Base-by-base conservation (phyloP, 2,888 invertebrate species). In the Myopa tessellatipennis region DNA sequence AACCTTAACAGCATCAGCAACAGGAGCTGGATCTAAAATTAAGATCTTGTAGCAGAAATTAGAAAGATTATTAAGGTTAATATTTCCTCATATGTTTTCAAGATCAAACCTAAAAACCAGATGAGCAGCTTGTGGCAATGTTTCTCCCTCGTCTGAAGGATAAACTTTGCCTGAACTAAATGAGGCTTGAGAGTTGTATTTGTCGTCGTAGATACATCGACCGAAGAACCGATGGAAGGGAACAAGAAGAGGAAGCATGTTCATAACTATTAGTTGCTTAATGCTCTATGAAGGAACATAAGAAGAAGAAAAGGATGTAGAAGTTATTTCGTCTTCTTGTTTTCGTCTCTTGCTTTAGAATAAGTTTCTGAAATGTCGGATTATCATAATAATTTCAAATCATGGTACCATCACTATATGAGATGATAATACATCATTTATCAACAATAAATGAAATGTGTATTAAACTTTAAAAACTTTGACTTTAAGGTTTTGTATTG, bases 11-110 rank as follows among this genome's bases (percentile, higher is more conserved):
- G 67, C 5, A 58, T 3, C 16, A 45, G 34, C 8, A 16, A 45
- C 16, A 50, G 36, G 34, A 45, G 45, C 45, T 10, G 45, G 45
- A 45, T 1, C 45, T 45, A 3, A 45, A 45, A 45, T 45, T 8
- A 45, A 10, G 45, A 45, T 45, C 45, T 10, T 45, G 26, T 45
- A 45, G 7, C 10, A 45, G 45, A 45, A 45, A 45, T 45, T 45
- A 6, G 7, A 45, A 45, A 45, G 45, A 45, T 45, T 45, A 45
- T 45, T 45, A 61, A 12, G 10, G 4, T 61, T 61, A 61, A 61
- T n/a, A 61, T 61, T 61, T 7, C n/a, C 61, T 61, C 61, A 61
- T 61, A 61, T 61, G 61, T 18, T 61, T 61, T 4, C 4, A 61
- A 26, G 26, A 61, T 18, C 26, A 61, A 26, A 26, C 14, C 4